Evolutionary conservation across 1,140 invertebrate genomes (phyloP).

Genomic region (Drosophila pallidifrons): DNA sequence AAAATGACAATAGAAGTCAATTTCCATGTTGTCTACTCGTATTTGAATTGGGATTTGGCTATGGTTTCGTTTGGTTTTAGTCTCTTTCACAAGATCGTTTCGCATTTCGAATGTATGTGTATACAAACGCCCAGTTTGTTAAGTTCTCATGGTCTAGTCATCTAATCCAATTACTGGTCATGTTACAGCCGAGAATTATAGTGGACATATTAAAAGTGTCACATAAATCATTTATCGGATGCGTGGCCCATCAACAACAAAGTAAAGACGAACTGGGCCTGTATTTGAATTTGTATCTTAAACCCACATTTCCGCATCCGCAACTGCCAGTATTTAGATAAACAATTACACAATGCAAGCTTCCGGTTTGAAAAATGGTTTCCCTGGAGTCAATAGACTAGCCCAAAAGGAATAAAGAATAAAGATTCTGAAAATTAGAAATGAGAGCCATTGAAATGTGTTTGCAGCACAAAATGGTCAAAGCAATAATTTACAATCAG

Average conservation of each 20-base stretch:
- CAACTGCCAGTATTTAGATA: conserved; percentile 52
- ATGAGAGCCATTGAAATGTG: conserved; percentile 43
- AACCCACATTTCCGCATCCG: conserved; percentile 40
- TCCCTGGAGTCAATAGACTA: conserved; percentile 3
- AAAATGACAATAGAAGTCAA: conserved; percentile 83
- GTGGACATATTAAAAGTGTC: conserved; percentile 54
- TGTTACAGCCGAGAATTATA: conserved; percentile 5
- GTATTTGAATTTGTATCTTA: conserved; percentile 14
- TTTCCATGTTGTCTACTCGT: conserved; percentile 69
- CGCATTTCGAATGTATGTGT: conserved; percentile 8
- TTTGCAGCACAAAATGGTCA: conserved; percentile 50
- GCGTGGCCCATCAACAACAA: conserved; percentile 39
- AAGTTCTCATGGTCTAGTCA: conserved; percentile 19
- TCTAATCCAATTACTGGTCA: conserved; percentile 56
- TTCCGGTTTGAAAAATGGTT: conserved; percentile 56
- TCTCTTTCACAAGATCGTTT: conserved; percentile 5
- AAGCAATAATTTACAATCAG: conserved; percentile 61
- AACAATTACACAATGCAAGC: conserved; percentile 58
- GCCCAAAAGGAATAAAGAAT: conserved; percentile 13
- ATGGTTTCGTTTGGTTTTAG: background rate
- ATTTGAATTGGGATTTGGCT: conserved; percentile 10
- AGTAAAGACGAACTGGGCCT: background rate
- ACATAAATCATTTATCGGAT: conserved; percentile 68
- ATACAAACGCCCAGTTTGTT: conserved; percentile 27
- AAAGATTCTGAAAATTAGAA: conserved; percentile 42